phyloP scores from a whole-genome alignment of 92 coral and sea anemone species.

The Galaxea fascicularis region DNA sequence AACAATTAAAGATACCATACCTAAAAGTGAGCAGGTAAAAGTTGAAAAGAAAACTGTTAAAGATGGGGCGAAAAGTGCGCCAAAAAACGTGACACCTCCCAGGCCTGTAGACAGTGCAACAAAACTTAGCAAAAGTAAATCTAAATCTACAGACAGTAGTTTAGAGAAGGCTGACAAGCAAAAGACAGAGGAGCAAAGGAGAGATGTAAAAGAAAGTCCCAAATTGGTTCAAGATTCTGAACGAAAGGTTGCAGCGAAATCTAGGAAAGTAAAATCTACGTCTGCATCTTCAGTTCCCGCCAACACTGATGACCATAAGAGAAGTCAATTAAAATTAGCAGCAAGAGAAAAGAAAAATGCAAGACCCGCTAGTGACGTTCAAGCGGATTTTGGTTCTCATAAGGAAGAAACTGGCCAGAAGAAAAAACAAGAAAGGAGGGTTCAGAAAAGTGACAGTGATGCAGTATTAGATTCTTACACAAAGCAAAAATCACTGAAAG shows the following conservation, averaged over 20 bases:
- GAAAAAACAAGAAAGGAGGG: slow-evolving; percentile 2
- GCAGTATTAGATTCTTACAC: slow-evolving; percentile 14
- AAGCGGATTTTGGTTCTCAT: background rate
- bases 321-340: background rate
- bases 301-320: background rate
- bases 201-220: slow-evolving; percentile 10
- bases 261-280: slow-evolving; percentile 26
- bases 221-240: slow-evolving; percentile 1
- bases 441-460: slow-evolving; percentile 39
- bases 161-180: slow-evolving; percentile 31
- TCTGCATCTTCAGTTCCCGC: slow-evolving; percentile 16
- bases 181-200: slow-evolving; percentile 33
- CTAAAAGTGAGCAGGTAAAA: slow-evolving; percentile 23
- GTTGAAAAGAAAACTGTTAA: slow-evolving; percentile 32
- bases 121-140: slow-evolving; percentile 29
- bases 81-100: slow-evolving; percentile 8
- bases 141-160: slow-evolving; percentile 34
- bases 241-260: slow-evolving; percentile 13
- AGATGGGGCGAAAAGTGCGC: slow-evolving; percentile 16
- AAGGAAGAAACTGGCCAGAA: slow-evolving; percentile 19
- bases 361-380: slow-evolving; percentile 17
- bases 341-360: slow-evolving; percentile 34
- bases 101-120: slow-evolving; percentile 12
- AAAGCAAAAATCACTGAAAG: slow-evolving; percentile 63
- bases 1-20: slow-evolving; percentile 5